phyloP scores from a whole-genome alignment of 2,113 vertebrate species.

The Taurulus bubalis region DNA sequence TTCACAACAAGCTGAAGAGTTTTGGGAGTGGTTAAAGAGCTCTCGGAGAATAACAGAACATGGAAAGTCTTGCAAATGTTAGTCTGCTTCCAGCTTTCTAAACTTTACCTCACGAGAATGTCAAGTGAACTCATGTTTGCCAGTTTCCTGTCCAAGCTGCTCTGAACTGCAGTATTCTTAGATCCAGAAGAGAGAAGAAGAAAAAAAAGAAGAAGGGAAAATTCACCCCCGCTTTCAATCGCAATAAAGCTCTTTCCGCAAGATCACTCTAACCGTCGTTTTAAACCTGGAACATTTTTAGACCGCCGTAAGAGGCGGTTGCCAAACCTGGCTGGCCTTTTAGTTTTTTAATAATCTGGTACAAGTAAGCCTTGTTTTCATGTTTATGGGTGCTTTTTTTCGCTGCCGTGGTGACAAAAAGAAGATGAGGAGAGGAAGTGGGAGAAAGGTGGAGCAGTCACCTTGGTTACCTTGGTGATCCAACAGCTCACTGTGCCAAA shows the following conservation, averaged over 20 bases:
- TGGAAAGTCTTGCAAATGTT: constrained; percentile 51
- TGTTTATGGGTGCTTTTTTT: constrained; percentile 60
- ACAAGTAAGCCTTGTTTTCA: constrained; percentile 62
- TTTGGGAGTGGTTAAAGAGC: constrained; percentile 5
- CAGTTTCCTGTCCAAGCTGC: constrained; percentile 48
- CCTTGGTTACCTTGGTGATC: no score
- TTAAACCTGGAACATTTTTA: constrained; percentile 52
- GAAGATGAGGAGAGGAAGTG: constrained; percentile 31
- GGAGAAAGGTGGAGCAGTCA: constrained; percentile 42
- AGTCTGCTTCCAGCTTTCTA: constrained; percentile 36
- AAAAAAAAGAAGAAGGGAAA: constrained; percentile 25
- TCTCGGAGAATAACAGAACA: constrained; percentile 36
- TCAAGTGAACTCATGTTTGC: constrained; percentile 64
- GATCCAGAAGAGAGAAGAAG: constrained; percentile 3
- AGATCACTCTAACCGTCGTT: constrained; percentile 4
- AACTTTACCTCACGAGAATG: constrained; percentile 57
- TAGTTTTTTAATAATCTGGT: constrained; percentile 31
- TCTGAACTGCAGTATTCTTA: constrained; percentile 41
- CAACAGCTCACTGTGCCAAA: no score
- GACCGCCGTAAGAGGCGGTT: background rate
- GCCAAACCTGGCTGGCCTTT: constrained; percentile 23
- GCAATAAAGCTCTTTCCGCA: constrained; percentile 44
- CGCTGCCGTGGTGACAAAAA: constrained; percentile 67
- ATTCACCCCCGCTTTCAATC: background rate
- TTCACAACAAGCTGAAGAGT: background rate